phyloP scores from a whole-genome alignment of 2,113 vertebrate genomes.

The Kryptolebias marmoratus region DNA sequence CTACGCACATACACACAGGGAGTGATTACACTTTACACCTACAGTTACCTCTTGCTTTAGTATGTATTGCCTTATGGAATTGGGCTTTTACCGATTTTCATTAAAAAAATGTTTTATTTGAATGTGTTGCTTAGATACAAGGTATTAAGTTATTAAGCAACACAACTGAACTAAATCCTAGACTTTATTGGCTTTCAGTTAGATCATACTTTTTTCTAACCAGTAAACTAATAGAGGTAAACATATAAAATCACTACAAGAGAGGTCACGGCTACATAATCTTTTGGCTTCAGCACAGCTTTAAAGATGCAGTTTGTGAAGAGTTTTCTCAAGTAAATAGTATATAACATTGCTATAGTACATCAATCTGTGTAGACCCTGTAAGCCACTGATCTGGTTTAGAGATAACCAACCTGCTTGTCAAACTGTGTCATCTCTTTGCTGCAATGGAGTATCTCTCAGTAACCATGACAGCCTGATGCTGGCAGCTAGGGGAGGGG shows the following conservation, averaged over 20 bases:
- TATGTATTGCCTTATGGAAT: slow-evolving; percentile 26
- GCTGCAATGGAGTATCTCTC: not conserved
- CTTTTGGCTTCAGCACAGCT: not conserved
- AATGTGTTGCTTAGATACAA: not conserved
- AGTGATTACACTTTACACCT: slow-evolving; percentile 17
- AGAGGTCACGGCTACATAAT: not conserved
- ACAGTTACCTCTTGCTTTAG: slow-evolving; percentile 1
- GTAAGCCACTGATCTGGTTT: not conserved
- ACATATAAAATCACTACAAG: not conserved
- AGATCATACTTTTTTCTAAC: not conserved
- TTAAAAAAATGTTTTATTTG: not conserved
- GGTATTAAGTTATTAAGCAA: not conserved
- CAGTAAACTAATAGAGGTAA: not conserved
- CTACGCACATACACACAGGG: not conserved
- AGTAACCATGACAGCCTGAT: not conserved
- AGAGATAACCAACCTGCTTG: not conserved
- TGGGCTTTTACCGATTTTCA: slow-evolving; percentile 10
- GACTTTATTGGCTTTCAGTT: not conserved
- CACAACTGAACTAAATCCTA: not conserved
- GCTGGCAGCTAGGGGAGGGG: not conserved
- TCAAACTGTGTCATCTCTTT: not conserved
- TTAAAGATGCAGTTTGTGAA: not conserved
- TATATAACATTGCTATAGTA: not conserved
- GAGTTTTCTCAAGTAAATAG: too few species aligned
- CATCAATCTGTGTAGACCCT: not conserved